Conservation (phyloP, 2,113 vertebrate species). For the Salvelinus namaycush region DNA sequence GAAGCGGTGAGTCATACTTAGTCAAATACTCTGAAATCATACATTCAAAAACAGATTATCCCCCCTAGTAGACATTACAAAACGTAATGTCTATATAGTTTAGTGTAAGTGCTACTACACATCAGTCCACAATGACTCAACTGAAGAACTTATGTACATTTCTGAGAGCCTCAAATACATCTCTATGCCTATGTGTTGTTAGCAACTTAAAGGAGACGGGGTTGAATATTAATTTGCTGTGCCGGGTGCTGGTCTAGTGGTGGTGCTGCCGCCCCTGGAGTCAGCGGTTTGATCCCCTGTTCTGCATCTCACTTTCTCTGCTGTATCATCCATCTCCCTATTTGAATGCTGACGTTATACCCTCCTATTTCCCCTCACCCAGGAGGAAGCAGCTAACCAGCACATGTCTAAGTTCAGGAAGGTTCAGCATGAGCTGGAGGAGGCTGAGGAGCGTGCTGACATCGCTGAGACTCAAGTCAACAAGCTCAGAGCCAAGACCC, state of each 20-base stretch:
- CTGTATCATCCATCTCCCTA: too few species aligned
- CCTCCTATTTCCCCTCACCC: not conserved
- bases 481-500: slow-evolving; percentile 1
- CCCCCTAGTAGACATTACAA: not conserved
- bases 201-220: not conserved
- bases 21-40: too few species aligned
- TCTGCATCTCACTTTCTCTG: too few species aligned
- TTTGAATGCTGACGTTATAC: not conserved
- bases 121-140: not conserved
- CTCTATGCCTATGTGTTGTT: not conserved
- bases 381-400: not conserved
- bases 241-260: too few species aligned
- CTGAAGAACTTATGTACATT: not conserved
- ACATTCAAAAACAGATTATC: too few species aligned
- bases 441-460: slow-evolving; percentile 3
- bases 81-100: not conserved
- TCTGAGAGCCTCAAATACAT: not conserved
- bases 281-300: too few species aligned
- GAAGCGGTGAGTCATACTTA: slow-evolving; percentile 57
- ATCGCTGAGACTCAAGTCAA: not conserved
- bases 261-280: too few species aligned
- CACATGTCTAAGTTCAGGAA: not conserved
- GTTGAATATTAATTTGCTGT: not conserved
- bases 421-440: slow-evolving; percentile 1
- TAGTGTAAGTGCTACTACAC: not conserved